Conservation (phyloP, 92 coral and sea anemone genomes). For the Heliopora coerulea region DNA sequence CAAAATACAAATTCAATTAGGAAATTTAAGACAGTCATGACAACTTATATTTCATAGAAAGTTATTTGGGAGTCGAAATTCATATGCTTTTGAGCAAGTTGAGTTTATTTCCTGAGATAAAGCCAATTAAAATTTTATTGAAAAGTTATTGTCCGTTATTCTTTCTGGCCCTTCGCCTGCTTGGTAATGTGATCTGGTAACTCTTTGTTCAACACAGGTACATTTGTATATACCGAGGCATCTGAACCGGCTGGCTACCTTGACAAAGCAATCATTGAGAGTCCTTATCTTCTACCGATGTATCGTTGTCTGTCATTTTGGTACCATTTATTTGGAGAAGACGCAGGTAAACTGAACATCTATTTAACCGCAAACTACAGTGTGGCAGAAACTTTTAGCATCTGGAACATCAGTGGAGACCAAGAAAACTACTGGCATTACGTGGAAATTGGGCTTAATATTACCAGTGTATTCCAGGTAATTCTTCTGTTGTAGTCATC, state of each 20-base stretch:
- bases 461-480: conserved; percentile 9
- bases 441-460: conserved; percentile 10
- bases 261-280: conserved; percentile 21
- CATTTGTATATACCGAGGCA: conserved; percentile 9
- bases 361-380: neutral
- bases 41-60: too few species aligned
- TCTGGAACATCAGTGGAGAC: conserved; percentile 15
- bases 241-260: conserved; percentile 3
- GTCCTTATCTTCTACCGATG: neutral
- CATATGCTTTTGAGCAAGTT: too few species aligned
- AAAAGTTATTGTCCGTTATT: too few species aligned
- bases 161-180: too few species aligned
- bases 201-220: conserved; percentile 7
- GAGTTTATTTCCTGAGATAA: too few species aligned
- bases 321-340: conserved; percentile 50
- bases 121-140: too few species aligned
- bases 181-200: too few species aligned
- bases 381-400: neutral
- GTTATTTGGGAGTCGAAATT: too few species aligned
- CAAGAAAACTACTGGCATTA: conserved; percentile 14
- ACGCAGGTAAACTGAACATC: conserved; percentile 2
- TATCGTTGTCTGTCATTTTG: conserved; percentile 53
- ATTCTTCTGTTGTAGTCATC: neutral
- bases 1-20: too few species aligned
- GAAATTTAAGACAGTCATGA: too few species aligned